Conservation (phyloP, 2,113 vertebrate species). For the Pteruthius melanotis region DNA sequence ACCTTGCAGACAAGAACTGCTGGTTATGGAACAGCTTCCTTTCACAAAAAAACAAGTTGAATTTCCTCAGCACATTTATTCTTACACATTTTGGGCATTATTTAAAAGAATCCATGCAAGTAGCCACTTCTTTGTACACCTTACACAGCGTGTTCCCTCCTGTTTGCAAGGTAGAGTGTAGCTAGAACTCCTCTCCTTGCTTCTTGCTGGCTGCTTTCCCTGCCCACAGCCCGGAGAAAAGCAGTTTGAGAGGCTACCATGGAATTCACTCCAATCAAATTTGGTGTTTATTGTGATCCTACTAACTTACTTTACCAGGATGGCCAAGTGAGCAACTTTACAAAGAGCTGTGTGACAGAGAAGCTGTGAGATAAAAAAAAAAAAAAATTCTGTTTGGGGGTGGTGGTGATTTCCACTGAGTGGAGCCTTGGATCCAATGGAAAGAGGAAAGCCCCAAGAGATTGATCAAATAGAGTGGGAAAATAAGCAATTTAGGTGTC, state of each 20-base stretch:
- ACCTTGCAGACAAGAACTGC: not conserved
- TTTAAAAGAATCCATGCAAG: not conserved
- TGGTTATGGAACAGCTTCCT: not conserved
- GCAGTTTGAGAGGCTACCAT: not conserved
- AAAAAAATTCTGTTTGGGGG: not conserved
- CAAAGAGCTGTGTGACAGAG: not conserved
- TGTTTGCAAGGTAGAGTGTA: not conserved
- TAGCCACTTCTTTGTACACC: not conserved
- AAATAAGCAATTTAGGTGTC: not conserved
- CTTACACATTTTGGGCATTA: not conserved
- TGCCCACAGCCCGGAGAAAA: not conserved
- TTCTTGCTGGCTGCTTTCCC: not conserved
- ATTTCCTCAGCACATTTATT: not conserved
- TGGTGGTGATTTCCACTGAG: not conserved
- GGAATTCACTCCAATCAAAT: not conserved
- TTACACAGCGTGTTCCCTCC: not conserved
- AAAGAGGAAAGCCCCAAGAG: not conserved
- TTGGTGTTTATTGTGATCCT: not conserved
- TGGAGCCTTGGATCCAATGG: not conserved
- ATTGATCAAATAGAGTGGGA: not conserved
- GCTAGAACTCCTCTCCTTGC: not conserved
- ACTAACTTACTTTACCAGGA: not conserved
- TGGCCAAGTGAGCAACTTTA: not conserved
- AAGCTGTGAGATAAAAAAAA: not conserved
- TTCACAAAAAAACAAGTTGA: not conserved